Evolutionary conservation across 2,113 vertebrate genomes (phyloP), one percentile per base, ranked within the genome.

Genomic region (Choloepus hoffmanni): DNA sequence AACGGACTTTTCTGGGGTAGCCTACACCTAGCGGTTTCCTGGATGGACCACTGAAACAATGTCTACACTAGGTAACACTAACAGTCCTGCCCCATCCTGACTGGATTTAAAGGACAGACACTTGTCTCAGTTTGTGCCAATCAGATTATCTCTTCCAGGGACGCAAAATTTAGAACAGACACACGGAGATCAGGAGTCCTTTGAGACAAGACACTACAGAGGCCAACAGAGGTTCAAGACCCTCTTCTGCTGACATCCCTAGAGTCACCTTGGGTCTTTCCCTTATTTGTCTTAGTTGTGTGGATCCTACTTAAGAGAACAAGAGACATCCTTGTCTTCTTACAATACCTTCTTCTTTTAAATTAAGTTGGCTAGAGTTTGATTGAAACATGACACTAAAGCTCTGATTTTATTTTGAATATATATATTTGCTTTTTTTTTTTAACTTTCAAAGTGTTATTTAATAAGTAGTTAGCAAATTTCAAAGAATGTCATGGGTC

Each of bases 351-450:
- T 87, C 48, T 50, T 21, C 50, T 77, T 89, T 76, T 88, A 60
- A 60, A 40, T 89, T 89, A 85, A 33, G 12, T 55, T 94, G 43
- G 48, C 7, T 74, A 48, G 68, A 53, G 10, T 70, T 60, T 40
- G 87, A 48, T 14, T 67, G 45, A 89, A 92, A 58, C 30, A 83
- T 62, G 92, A 82, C 43, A 83, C 65, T 72, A 90, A 8, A 63
- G 23, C 26, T 87, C 65, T 79, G 26, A 65, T 77, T 90, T 85
- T 84, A 90, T 84, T 92, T 83, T 89, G 43, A 92, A 77, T 65
- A 67, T 72, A 45, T n/a, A n/a, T n/a, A n/a, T n/a, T n/a, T n/a
- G n/a, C n/a, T n/a, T n/a, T n/a, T n/a, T n/a, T n/a, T n/a, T n/a
- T n/a, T n/a, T n/a, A n/a, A n/a, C n/a, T n/a, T n/a, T n/a, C n/a